These are phyloP conservation scores for Glaucidium brasilianum DNA, from an alignment of 2,113 vertebrate species.

Conservation along the genomic window DNA sequence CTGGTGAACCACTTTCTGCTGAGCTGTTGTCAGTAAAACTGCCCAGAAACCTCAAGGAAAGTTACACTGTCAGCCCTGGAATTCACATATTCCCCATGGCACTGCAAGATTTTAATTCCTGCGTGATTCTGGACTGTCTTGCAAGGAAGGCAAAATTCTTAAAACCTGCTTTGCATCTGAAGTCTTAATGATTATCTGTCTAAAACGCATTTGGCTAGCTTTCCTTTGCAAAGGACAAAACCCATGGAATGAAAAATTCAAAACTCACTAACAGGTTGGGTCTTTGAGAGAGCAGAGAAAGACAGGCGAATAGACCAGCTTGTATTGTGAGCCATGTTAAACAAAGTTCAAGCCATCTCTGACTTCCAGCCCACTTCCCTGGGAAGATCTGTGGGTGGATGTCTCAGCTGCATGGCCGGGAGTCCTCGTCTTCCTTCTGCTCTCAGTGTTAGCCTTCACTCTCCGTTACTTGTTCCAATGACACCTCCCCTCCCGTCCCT, in stretches of 20 bases:
- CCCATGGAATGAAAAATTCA: background rate
- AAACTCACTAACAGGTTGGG: background rate
- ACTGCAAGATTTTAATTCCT: background rate
- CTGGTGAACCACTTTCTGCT: background rate
- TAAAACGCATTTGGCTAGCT: background rate
- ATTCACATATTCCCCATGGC: background rate
- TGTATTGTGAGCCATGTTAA: background rate
- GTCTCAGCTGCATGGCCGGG: background rate
- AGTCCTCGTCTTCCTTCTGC: background rate
- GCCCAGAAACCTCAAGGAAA: background rate
- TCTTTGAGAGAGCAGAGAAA: background rate
- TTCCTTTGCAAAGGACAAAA: background rate
- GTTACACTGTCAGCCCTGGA: background rate
- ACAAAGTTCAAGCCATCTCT: background rate
- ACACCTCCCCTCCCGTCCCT: background rate
- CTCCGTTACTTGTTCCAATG: background rate
- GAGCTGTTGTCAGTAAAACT: background rate
- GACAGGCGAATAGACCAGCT: background rate
- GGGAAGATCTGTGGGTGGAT: background rate
- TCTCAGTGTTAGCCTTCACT: background rate
- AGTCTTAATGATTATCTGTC: background rate
- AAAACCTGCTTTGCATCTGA: background rate
- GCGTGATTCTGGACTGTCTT: background rate
- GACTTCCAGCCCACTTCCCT: background rate
- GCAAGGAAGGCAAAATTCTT: background rate